Conservation (phyloP, 2,113 vertebrate species). For the Seriola aureovittata region DNA sequence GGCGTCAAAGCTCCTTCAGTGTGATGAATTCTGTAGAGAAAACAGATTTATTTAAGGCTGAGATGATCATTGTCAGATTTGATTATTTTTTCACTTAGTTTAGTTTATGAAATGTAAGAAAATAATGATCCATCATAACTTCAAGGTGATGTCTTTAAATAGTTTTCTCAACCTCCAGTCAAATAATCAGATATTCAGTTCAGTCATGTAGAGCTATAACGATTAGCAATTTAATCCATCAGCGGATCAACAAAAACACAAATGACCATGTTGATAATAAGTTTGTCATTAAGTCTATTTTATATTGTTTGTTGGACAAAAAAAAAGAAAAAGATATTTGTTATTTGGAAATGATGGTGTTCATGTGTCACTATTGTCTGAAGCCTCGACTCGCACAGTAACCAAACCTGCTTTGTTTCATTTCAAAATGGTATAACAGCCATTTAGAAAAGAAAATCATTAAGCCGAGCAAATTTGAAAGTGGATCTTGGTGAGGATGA, state of each 20-base stretch:
- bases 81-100: neutral
- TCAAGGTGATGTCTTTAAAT: neutral
- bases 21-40: neutral
- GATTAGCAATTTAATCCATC: neutral
- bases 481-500: neutral
- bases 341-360: neutral
- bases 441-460: no score
- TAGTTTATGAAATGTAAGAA: neutral
- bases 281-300: no score
- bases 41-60: neutral
- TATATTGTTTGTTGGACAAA: no score
- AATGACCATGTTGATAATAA: no score
- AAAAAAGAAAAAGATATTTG: no score
- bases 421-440: neutral
- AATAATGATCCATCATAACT: neutral
- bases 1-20: neutral
- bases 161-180: neutral
- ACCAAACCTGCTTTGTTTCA: neutral
- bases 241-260: neutral
- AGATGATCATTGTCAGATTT: neutral
- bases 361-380: neutral
- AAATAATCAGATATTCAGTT: neutral
- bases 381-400: no score
- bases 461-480: neutral
- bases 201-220: neutral